These are phyloP conservation scores for Sitophilus oryzae DNA, from an alignment of 1,140 invertebrate species.

Conservation along the genomic window DNA sequence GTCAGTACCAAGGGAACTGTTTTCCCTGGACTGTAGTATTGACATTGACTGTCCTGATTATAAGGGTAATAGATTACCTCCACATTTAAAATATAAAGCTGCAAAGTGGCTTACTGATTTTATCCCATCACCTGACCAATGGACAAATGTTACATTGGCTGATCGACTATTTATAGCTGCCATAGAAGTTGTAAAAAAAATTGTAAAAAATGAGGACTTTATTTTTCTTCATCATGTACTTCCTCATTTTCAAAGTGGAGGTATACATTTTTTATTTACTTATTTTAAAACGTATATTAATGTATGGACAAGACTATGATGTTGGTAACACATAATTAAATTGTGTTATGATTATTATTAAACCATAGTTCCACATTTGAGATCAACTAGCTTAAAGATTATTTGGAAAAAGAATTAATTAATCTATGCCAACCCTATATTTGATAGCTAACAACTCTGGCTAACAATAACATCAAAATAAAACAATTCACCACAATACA, in stretches of 20 bases:
- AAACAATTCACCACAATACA: no score
- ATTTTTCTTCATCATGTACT: slow-evolving; percentile 48
- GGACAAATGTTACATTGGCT: slow-evolving; percentile 41
- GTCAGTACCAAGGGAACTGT: slow-evolving; percentile 45
- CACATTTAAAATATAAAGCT: slow-evolving; percentile 40
- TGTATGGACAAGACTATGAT: background rate
- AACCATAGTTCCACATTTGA: no score
- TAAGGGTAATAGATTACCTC: slow-evolving; percentile 46
- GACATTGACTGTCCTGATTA: slow-evolving; percentile 55
- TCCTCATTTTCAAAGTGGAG: slow-evolving; percentile 50
- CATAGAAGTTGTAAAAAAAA: slow-evolving; percentile 34
- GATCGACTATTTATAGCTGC: slow-evolving; percentile 48
- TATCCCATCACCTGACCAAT: slow-evolving; percentile 44
- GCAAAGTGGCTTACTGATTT: slow-evolving; percentile 46
- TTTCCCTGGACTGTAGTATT: slow-evolving; percentile 49
- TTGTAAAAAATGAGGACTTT: slow-evolving; percentile 43
- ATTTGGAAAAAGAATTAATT: no score
- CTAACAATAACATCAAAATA: no score
- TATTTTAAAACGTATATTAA: background rate
- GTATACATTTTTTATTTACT: slow-evolving; percentile 30
- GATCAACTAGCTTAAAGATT: no score
- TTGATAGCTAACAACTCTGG: no score
- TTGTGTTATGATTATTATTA: no score
- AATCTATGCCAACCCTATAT: no score
- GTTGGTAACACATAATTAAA: background rate